These are phyloP conservation scores for Chamaetylas fuelleborni DNA, from an alignment of 2,113 vertebrate species.

Conservation along the genomic window DNA sequence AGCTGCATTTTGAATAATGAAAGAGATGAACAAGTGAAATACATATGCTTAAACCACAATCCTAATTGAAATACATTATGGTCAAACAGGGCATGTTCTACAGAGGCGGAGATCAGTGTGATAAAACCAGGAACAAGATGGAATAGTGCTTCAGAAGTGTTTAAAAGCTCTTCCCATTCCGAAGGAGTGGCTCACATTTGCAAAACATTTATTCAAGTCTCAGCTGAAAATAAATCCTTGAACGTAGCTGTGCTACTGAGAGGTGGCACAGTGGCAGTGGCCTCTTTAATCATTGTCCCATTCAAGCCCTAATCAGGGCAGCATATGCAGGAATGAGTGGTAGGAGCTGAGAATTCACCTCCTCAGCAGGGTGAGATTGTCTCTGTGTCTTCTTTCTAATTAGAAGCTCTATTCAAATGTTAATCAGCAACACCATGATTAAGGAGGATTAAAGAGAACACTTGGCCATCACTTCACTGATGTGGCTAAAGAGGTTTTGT, in stretches of 20 bases:
- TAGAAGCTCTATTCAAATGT: slow-evolving; percentile 63
- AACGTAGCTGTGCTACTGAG: slow-evolving; percentile 45
- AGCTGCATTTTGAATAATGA: slow-evolving; percentile 13
- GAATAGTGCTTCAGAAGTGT: slow-evolving; percentile 24
- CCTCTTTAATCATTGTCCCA: slow-evolving; percentile 71
- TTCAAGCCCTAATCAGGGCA: slow-evolving; percentile 71
- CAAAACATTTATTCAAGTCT: slow-evolving; percentile 74
- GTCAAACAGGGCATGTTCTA: slow-evolving; percentile 7
- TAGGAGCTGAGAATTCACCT: slow-evolving; percentile 39
- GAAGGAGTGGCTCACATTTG: slow-evolving; percentile 58
- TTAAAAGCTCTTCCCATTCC: slow-evolving; percentile 51
- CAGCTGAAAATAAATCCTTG: slow-evolving; percentile 67
- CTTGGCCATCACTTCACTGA: background rate
- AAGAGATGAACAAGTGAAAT: slow-evolving; percentile 35
- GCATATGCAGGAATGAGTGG: slow-evolving; percentile 37
- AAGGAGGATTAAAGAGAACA: slow-evolving; percentile 27
- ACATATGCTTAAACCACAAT: background rate
- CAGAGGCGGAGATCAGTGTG: background rate
- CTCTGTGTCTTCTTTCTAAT: slow-evolving; percentile 51
- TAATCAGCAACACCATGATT: slow-evolving; percentile 53
- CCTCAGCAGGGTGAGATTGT: slow-evolving; percentile 35
- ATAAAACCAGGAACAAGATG: background rate
- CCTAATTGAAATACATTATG: slow-evolving; percentile 19
- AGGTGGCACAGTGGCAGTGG: slow-evolving; percentile 46
- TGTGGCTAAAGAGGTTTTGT: slow-evolving; percentile 16